These are phyloP conservation scores for Antedon mediterranea DNA, from an alignment of 53 echinoderm and acorn worm species.

Conservation along the genomic window DNA sequence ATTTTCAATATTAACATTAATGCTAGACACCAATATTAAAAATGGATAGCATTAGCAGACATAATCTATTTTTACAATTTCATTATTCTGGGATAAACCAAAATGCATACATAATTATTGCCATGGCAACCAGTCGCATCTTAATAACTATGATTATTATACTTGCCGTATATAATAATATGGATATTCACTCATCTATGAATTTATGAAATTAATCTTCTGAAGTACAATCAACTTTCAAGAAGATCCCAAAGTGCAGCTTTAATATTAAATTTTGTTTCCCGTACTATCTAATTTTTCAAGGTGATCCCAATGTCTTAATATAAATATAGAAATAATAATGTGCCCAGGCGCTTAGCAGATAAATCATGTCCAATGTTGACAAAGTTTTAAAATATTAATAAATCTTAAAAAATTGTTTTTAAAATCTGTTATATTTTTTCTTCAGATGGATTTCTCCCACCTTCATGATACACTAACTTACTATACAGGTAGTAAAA, in stretches of 20 bases:
- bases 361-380: not conserved
- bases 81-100: not conserved
- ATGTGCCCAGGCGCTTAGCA: not conserved
- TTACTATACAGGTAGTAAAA: no score
- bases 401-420: no score
- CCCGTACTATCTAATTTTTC: not conserved
- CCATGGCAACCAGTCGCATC: not conserved
- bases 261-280: not conserved
- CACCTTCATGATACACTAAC: no score
- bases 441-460: no score
- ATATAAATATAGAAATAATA: not conserved
- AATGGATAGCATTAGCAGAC: no score
- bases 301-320: not conserved
- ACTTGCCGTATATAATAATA: not conserved
- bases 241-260: not conserved
- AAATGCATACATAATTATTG: not conserved
- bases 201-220: not conserved
- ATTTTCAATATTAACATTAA: no score
- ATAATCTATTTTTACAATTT: not conserved
- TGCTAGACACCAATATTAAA: no score
- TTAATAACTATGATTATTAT: not conserved
- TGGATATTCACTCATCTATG: not conserved
- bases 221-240: not conserved
- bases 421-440: no score
- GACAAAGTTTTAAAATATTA: no score